Conservation (phyloP, 1,140 invertebrate genomes). For the Hormaphis cornu region DNA sequence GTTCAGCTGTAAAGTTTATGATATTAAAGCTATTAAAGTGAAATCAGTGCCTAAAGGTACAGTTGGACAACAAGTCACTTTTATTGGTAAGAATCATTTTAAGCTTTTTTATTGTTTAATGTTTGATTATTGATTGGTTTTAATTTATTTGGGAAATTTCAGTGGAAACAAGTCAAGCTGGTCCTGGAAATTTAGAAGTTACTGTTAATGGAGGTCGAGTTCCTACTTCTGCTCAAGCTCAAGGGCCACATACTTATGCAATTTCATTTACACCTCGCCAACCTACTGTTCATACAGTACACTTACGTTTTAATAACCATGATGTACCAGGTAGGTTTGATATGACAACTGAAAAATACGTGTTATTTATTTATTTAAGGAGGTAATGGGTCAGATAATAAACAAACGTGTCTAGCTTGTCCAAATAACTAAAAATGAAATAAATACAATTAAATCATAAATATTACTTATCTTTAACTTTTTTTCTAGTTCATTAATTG, state of each 20-base stretch:
- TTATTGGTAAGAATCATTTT: constrained; percentile 64
- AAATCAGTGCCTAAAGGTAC: constrained; percentile 82
- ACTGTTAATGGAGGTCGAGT: constrained; percentile 92
- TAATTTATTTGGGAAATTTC: constrained; percentile 32
- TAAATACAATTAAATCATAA: too few species aligned
- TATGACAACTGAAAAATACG: not conserved
- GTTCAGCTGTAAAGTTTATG: constrained; percentile 89
- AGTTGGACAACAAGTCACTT: constrained; percentile 86
- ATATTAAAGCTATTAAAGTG: constrained; percentile 87
- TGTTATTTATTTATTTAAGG: too few species aligned
- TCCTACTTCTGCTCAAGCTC: constrained; percentile 87
- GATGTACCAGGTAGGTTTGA: constrained; percentile 69
- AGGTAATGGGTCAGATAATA: too few species aligned
- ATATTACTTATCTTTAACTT: too few species aligned
- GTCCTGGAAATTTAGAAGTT: constrained; percentile 92
- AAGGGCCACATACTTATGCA: constrained; percentile 90
- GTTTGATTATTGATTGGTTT: not conserved
- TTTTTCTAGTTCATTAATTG: not conserved
- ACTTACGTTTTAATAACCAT: constrained; percentile 90
- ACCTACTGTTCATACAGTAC: constrained; percentile 77
- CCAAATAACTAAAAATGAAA: too few species aligned
- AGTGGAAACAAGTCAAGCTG: constrained; percentile 96
- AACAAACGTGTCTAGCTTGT: too few species aligned
- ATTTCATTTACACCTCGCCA: constrained; percentile 93
- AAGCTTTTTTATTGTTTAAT: not conserved